Evolutionary conservation across 64 coral and sea anemone species (phyloP).

Genomic region (Orbicella faveolata): DNA sequence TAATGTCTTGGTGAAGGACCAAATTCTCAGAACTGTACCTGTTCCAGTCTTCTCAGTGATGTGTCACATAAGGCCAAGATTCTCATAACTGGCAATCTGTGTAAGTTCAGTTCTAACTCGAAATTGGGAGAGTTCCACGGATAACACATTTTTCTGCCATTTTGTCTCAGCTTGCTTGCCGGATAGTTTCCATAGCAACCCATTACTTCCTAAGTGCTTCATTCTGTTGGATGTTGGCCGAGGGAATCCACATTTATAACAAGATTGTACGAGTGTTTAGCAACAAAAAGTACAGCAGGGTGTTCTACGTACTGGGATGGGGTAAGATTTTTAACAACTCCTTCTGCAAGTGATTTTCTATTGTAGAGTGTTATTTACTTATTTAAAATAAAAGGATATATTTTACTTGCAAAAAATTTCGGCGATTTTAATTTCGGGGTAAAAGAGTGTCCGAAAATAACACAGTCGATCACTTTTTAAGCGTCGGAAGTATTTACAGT

Average conservation of each 20-base stretch:
- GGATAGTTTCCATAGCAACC: slow-evolving; percentile 68
- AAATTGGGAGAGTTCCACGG: background rate
- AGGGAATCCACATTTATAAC: slow-evolving; percentile 94
- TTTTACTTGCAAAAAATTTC: no score
- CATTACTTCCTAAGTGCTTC: slow-evolving; percentile 88
- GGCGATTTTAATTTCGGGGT: no score
- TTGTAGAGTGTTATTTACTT: no score
- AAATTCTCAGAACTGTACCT: no score
- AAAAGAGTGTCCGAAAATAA: no score
- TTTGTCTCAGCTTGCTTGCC: slow-evolving; percentile 61
- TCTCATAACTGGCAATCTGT: no score
- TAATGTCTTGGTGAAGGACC: no score
- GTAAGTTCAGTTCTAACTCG: background rate
- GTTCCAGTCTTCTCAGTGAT: no score
- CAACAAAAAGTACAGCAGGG: slow-evolving; percentile 78
- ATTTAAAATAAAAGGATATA: background rate
- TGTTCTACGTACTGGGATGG: slow-evolving; percentile 75
- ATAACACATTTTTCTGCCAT: background rate
- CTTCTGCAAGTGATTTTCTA: background rate
- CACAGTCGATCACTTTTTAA: no score
- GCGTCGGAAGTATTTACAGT: no score
- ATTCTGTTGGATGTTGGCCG: slow-evolving; percentile 91
- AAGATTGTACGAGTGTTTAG: slow-evolving; percentile 88
- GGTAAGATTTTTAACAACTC: slow-evolving; percentile 35
- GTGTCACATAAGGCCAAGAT: no score